Evolutionary conservation across 2,797 vertebrate species (phyloP).

Genomic region (Aphelocoma californica): DNA sequence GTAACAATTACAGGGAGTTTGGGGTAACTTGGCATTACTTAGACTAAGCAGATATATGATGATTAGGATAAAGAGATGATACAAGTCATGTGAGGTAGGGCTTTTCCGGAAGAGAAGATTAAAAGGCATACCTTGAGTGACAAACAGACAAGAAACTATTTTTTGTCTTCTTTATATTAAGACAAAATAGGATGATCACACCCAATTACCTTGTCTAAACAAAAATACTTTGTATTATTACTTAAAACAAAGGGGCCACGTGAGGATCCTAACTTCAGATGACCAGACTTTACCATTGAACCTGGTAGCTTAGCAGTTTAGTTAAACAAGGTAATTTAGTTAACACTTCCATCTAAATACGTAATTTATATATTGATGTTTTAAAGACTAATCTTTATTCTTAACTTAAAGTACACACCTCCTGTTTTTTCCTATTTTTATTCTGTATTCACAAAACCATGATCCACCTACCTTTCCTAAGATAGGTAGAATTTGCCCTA

Average conservation of each 20-base stretch:
- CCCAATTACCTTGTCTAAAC: neutral
- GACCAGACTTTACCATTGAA: neutral
- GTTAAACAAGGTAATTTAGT: neutral
- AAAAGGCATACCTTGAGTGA: neutral
- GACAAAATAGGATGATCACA: neutral
- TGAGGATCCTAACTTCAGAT: neutral
- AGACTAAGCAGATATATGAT: neutral
- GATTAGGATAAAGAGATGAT: neutral
- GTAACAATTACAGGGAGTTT: neutral
- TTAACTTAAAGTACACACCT: neutral
- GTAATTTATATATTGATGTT: neutral
- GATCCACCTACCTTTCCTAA: neutral
- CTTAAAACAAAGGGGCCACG: neutral
- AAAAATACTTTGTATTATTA: neutral
- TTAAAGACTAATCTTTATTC: neutral
- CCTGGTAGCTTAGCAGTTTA: neutral
- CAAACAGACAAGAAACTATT: neutral
- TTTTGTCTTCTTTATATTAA: neutral
- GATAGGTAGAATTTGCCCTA: neutral
- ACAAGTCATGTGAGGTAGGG: rapidly evolving
- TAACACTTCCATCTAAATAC: neutral
- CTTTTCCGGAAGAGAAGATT: neutral
- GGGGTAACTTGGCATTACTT: neutral
- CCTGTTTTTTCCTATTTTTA: neutral
- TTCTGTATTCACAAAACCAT: neutral